These are phyloP conservation scores for Callionymus lyra DNA, from an alignment of 2,113 vertebrate genomes.

Conservation along the genomic window DNA sequence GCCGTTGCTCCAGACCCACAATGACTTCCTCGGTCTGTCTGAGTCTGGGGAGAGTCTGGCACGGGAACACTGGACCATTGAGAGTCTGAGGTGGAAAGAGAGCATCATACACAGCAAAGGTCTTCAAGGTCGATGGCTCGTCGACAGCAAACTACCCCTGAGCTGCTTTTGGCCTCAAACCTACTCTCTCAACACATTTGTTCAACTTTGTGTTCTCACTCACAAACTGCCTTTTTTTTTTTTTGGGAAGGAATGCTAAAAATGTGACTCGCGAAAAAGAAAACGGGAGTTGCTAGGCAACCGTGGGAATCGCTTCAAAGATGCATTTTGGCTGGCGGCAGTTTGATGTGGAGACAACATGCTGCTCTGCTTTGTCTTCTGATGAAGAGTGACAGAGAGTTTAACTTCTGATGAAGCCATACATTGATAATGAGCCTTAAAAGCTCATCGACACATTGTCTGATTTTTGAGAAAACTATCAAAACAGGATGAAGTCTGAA, in stretches of 20 bases:
- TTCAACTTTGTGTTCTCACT: background rate
- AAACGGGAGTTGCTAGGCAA: conserved; percentile 36
- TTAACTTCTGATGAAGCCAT: too few relatives aligned
- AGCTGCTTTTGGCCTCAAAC: background rate
- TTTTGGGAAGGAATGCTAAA: conserved; percentile 17
- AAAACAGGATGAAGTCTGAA: too few relatives aligned
- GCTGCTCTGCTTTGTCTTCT: too few relatives aligned
- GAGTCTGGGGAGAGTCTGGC: conserved; percentile 44
- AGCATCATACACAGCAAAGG: conserved; percentile 46
- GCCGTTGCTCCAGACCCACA: conserved; percentile 4
- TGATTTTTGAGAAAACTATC: too few relatives aligned
- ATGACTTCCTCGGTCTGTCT: conserved; percentile 12
- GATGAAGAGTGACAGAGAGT: too few relatives aligned
- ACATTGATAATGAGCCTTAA: too few relatives aligned
- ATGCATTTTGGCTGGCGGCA: too few relatives aligned
- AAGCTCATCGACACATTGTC: too few relatives aligned
- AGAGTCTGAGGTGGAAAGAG: conserved; percentile 52
- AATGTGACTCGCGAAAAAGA: conserved; percentile 19
- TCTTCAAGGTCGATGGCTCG: conserved; percentile 36
- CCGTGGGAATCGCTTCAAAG: conserved; percentile 5
- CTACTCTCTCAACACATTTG: background rate
- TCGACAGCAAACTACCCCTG: conserved; percentile 16
- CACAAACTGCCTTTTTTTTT: conserved; percentile 1
- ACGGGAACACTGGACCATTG: conserved; percentile 50
- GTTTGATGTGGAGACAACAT: too few relatives aligned